These are phyloP conservation scores for Drosophila dives DNA, from an alignment of 2,888 invertebrate genomes.

Conservation along the genomic window DNA sequence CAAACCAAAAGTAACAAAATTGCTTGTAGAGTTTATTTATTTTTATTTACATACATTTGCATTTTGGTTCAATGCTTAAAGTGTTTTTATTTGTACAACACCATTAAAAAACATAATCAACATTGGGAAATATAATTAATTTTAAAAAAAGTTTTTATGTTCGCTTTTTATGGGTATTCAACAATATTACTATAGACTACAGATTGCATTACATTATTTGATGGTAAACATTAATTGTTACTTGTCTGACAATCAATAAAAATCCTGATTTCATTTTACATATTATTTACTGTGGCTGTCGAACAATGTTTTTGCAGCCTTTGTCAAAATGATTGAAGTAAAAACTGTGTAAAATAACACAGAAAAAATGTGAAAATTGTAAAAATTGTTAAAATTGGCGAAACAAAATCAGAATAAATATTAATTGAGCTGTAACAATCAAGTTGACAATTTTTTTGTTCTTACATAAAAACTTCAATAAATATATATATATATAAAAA, in stretches of 20 bases:
- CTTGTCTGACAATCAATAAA: conserved; percentile 54
- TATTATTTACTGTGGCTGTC: conserved; percentile 1
- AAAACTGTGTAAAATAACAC: neutral
- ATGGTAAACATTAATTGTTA: conserved; percentile 34
- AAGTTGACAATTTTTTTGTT: conserved; percentile 10
- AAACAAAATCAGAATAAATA: conserved; percentile 76
- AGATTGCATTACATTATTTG: conserved; percentile 32
- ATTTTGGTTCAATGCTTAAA: neutral
- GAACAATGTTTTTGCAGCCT: neutral
- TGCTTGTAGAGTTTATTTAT: neutral
- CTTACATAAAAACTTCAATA: conserved; percentile 38
- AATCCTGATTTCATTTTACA: conserved; percentile 74
- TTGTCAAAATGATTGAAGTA: neutral
- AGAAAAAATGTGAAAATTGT: conserved; percentile 31
- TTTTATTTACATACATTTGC: conserved; percentile 7
- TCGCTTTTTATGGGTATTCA: conserved; percentile 37
- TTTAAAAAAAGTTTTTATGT: conserved; percentile 8
- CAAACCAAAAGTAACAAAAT: neutral
- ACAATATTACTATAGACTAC: conserved; percentile 67
- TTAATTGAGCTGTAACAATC: conserved; percentile 36
- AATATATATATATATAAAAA: conserved; percentile 53
- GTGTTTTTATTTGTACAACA: conserved; percentile 1
- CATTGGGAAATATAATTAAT: conserved; percentile 1
- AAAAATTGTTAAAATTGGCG: neutral
- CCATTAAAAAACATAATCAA: conserved; percentile 3